Conservation (phyloP, 2,888 invertebrate genomes). For the Ophion slaviceki region DNA sequence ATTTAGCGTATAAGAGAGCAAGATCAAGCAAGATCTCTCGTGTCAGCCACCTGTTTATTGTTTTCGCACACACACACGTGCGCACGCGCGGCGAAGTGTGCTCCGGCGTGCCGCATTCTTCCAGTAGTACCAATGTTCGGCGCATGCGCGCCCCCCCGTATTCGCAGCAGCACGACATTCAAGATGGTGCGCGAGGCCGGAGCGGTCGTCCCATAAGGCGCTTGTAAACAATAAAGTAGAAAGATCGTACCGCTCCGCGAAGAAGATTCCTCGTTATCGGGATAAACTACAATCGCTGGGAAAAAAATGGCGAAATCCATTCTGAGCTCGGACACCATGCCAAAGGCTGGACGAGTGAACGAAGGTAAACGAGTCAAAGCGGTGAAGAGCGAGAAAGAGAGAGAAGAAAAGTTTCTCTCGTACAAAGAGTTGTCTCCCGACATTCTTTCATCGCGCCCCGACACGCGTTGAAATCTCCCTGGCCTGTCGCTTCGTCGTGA, state of each 20-base stretch:
- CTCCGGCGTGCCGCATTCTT: constrained; percentile 35
- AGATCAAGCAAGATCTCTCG: neutral
- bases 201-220: constrained; percentile 71
- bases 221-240: constrained; percentile 72
- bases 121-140: constrained; percentile 57
- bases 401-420: neutral
- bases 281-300: neutral
- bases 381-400: neutral
- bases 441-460: constrained; percentile 31
- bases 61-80: constrained; percentile 1
- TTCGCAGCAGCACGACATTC: constrained; percentile 59
- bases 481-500: neutral
- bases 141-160: constrained; percentile 35
- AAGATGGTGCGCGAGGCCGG: constrained; percentile 78
- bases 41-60: constrained; percentile 43
- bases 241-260: neutral
- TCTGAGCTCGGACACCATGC: constrained; percentile 85
- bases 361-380: constrained; percentile 84
- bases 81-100: constrained; percentile 8
- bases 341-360: constrained; percentile 88
- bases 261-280: constrained; percentile 3
- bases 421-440: constrained; percentile 26
- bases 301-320: constrained; percentile 80
- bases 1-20: constrained; percentile 11
- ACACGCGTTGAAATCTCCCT: constrained; percentile 46